Evolutionary conservation across 2,113 vertebrate genomes (phyloP), one percentile per base, ranked within the genome.

Genomic region (Lophotis ruficrista): DNA sequence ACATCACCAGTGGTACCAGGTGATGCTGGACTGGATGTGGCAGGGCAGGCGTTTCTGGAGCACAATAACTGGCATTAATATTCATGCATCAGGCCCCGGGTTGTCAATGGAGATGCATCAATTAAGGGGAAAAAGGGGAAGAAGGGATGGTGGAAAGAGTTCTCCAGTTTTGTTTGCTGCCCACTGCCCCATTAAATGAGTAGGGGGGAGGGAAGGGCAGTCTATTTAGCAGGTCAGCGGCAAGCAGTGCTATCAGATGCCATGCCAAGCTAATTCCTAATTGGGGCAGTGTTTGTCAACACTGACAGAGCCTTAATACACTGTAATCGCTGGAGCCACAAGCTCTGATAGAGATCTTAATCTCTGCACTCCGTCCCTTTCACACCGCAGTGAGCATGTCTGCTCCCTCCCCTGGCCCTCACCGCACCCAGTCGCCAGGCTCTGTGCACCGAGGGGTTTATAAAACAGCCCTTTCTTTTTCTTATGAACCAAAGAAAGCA

Each of bases 221-320:
- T 20, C 89, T 82, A 77, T 96, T 97, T 97, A 95, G 85, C 83
- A 96, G 97, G 97, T 98, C 97, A 97, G 94, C 16, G 9, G 84
- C 51, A 92, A 93, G 76, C 51, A 68, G 66, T 18, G 58, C 83
- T 98, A 98, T 97, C 98, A 97, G 97, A 98, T 97, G 97, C 95
- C 96, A 66, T 82, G 96, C 94, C 94, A 93, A 96, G 94, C 62
- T 98, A 97, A 98, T 98, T 98, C 97, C 97, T 98, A 98, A 98
- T 98, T 98, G 97, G 91, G 87, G 94, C 97, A 97, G 89, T 98
- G 97, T 98, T 98, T 98, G 97, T 98, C 97, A 97, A 97, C 97
- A 97, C 78, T 8, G 84, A 61, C 95, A 89, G 95, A 95, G 94
- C 91, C 95, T 89, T 98, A 97, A 96, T 97, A 91, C 97, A 87